Evolutionary conservation across 2,888 invertebrate genomes (phyloP), one percentile per base, ranked within the genome.

Genomic region (Pseudococcus viburni): DNA sequence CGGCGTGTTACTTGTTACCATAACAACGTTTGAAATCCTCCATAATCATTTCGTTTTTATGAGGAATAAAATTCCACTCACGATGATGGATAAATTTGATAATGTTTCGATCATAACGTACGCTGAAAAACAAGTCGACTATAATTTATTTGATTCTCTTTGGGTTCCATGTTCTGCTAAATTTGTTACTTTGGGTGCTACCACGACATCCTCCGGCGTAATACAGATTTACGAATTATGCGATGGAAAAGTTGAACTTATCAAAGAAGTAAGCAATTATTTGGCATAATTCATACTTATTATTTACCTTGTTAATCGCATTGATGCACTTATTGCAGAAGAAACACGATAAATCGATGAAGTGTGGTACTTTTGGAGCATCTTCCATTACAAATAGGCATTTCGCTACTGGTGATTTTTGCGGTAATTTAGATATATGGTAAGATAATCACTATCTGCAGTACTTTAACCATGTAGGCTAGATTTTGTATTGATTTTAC

Each of bases 151-250:
- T 91, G 98, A 98, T 91, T 94, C 95, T n/a, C 97, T 96, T 92
- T 99, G 98, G 99, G 95, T 99, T 90, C 98, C 99, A 0, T 95
- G 96, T 91, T 97, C 98, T 4, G 96, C 98, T 0, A 98, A 98
- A 92, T 97, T 98, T 92, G 95, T 97, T 89, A 94, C 96, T 77
- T 93, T 98, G 88, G 99, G 99, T 12, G 95, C 95, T 19, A 94
- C 96, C 91, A 95, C 98, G 0, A 95, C 95, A 91, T 97, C 97
- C 83, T 95, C 95, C 86, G 99, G 99, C 0, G 94, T 96, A 39
- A 92, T 98, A 89, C 96, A 98, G 92, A 93, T 96, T 19, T 97
- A 94, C 91, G 95, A 96, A 91, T 93, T 97, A 33, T 94, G 94
- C 42, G 94, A 95, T 85, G 95, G 96, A 2, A 95, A 96, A 91